Evolutionary conservation across 2,888 invertebrate genomes (phyloP), one percentile per base, ranked within the genome.

Genomic region (Scaptomyza tumidula): DNA sequence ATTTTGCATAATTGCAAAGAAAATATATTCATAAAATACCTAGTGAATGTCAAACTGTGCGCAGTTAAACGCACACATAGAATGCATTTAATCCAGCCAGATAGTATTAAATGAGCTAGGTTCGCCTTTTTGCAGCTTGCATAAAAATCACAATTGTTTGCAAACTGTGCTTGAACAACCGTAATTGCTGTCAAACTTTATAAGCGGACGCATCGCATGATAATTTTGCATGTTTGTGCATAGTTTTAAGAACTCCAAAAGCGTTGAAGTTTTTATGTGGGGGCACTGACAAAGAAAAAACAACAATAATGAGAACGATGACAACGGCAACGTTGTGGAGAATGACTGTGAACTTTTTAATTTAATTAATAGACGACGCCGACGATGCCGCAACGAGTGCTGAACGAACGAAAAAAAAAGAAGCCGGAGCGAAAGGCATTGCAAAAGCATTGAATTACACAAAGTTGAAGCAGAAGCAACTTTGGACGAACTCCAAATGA

Each of bases 341-440:
- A 58, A 44, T 70, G 80, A 66, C 80, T 80, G 65, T 68, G 75
- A 87, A 86, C 66, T 88, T 86, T 86, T 86, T 86, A 86, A 86
- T 86, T 86, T 88, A 88, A 86, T 86, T 86, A 86, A 86, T 88
- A 88, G 87, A 83, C 79, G 79, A 83, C 75, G 79, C 65, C 68
- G 71, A 66, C 53, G 78, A 52, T 60, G 74, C 74, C 64, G 64
- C 67, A 70, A 53, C 75, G 69, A 69, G 65, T 59, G 65, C 55
- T 39, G 14, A 2, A 16, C 16, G 7, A 13, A 13, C 3, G 1
- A 11, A 14, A 14, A n/a, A 37, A n/a, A 14, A 10, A 56, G 72
- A 61, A 61, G 64, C 46, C 65, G 54, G 65, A 65, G 76, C 58
- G 59, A 64, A n/a, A 41, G 39, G 39, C 37, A 39, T 14, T 14